Evolutionary conservation across 2,888 invertebrate genomes (phyloP), one percentile per base, ranked within the genome.

Genomic region (Temnothorax unifasciatus): DNA sequence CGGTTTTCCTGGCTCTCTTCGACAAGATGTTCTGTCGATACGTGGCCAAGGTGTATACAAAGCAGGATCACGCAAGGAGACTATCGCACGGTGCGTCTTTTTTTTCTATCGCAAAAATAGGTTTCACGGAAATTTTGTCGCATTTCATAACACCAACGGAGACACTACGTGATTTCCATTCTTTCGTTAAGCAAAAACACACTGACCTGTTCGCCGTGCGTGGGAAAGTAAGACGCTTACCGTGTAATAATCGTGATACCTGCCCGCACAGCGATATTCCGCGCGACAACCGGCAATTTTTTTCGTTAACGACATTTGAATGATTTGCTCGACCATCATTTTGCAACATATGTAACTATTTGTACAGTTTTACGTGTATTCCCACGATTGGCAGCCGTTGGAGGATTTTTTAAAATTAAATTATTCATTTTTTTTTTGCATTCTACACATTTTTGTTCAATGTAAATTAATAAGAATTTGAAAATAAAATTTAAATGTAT

Each of bases 1-100:
- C 96, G 0, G 94, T 96, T 18, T 95, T 96, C 47, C 94, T 96
- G 41, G 96, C 96, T 13, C 94, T 96, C 76, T 96, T 96, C 54
- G 96, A 96, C 93, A 95, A 96, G 79, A 95, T 96, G 92, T 96
- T 96, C 90, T 95, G 95, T 77, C 95, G 95, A 59, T 96, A 96
- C 95, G 96, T 96, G 9, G 95, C 96, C 34, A 95, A 95, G 76
- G 95, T 96, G 9, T 96, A 96, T 92, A 95, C 94, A 76, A 94
- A 94, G 71, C 94, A 94, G 86, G 93, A 94, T 76, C 90, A 92
- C 76, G 89, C 92, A 9, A 91, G 92, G 15, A 92, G 93, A 84
- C 68, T 94, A 25, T 92, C 94, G 50, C 94, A 94, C 84, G 93
- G 94, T 94, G 82, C 81, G 91, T 87, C 29, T 4, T 38, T 25